Percentiles rank a stretch among this genome's conserved stretches.
These are phyloP conservation scores for Tinamus guttatus DNA, from an alignment of 2,113 vertebrate species.

Conservation along the genomic window DNA sequence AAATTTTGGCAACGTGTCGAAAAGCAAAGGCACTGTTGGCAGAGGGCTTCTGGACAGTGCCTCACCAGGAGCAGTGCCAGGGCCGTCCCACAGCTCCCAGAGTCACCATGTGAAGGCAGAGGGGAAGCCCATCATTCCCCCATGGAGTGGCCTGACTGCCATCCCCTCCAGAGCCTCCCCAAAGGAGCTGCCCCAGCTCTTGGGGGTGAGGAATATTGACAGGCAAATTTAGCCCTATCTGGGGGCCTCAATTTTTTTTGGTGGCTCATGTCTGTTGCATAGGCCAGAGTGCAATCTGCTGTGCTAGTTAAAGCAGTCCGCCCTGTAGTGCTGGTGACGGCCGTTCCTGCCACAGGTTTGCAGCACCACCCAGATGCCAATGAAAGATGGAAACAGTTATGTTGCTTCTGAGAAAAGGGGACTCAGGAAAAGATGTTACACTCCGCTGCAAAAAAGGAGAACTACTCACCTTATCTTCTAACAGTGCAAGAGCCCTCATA, in stretches of 20 bases:
- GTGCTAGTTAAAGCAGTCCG: not conserved
- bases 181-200: not conserved
- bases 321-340: not conserved
- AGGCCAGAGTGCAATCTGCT: not conserved
- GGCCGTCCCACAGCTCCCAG: not conserved
- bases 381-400: not conserved
- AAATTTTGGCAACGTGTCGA: conserved; percentile 10
- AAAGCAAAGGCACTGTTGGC: not conserved
- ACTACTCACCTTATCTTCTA: not conserved
- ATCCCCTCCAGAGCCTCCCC: not conserved
- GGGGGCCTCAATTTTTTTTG: not conserved
- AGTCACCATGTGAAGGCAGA: not conserved
- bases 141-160: not conserved
- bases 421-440: not conserved
- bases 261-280: not conserved
- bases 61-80: not conserved
- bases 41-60: not conserved
- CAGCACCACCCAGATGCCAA: accelerated
- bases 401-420: not conserved
- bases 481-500: accelerated
- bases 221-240: not conserved
- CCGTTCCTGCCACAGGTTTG: not conserved
- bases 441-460: not conserved
- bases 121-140: not conserved
- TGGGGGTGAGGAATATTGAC: not conserved